Evolutionary conservation across 1,140 invertebrate genomes (phyloP), one percentile per base, ranked within the genome.

Genomic region (Lerema accius): DNA sequence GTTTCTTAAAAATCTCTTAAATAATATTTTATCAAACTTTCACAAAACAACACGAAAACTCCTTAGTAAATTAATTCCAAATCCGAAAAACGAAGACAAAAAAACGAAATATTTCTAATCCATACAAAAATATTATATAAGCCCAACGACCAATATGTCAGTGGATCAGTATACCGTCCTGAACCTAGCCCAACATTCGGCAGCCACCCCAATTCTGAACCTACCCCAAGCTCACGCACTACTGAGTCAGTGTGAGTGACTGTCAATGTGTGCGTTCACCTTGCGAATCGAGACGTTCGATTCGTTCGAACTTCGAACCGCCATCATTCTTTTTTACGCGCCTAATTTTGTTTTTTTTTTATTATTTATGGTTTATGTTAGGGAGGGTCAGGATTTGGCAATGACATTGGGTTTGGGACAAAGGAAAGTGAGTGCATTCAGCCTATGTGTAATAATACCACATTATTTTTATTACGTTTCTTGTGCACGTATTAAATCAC

Each of bases 111-210:
- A 63, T 32, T 23, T 45, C 35, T 26, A 61, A 62, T 39, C 23
- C 4, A n/a, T 9, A 11, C 10, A 42, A 49, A 51, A 5, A 59
- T 50, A 28, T 46, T 42, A n/a, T 43, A 50, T 32, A 56, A 67
- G 49, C 42, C 16, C 59, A 69, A 42, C 14, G 35, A 56, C 76
- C 84, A 83, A 80, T 82, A 65, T 69, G 55, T 15, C 32, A 32
- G n/a, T 51, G 23, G 56, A 67, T 48, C 15, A 80, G 67, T 82
- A 78, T 81, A 82, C 79, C 78, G 78, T 82, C 69, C 76, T 66
- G 74, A 71, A 85, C 84, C 84, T 86, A 86, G 70, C 78, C 74
- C 78, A 88, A 88, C 84, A 86, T 89, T 86, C 76, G 85, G 81
- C 65, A 73, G 78, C 81, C 79, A 80, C 83, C 86, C 86, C 82